Conservation (phyloP, 2,797 vertebrate genomes). For the Coreius guichenoti region DNA sequence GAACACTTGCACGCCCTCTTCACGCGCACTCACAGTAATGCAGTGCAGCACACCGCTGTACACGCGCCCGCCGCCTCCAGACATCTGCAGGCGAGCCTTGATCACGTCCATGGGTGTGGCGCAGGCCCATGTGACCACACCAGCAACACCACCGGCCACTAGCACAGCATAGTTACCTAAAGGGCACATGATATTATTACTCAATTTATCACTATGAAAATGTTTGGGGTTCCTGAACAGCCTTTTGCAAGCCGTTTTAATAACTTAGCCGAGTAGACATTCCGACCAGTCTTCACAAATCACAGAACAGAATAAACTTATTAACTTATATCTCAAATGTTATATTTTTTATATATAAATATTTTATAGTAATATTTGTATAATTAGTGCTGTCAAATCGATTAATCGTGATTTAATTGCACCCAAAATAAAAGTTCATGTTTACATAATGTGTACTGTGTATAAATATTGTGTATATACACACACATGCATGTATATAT, state of each 20-base stretch:
- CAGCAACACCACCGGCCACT: slow-evolving; percentile 82
- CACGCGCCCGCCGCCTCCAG: slow-evolving; percentile 70
- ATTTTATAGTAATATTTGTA: not conserved
- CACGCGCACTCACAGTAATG: slow-evolving; percentile 74
- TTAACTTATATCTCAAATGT: not conserved
- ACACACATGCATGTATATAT: no score
- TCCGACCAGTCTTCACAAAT: not conserved
- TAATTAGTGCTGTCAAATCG: no score
- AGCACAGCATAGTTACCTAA: slow-evolving; percentile 72
- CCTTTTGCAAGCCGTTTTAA: not conserved
- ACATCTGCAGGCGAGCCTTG: slow-evolving; percentile 88
- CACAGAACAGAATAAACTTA: not conserved
- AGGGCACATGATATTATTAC: slow-evolving; percentile 4
- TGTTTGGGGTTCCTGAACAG: not conserved
- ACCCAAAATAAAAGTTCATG: no score
- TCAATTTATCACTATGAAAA: not conserved
- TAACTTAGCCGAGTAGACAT: not conserved
- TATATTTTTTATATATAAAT: not conserved
- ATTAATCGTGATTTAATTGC: no score
- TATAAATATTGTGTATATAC: no score
- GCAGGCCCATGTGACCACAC: slow-evolving; percentile 80
- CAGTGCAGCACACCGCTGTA: slow-evolving; percentile 83
- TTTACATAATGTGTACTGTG: no score
- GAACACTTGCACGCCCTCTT: slow-evolving; percentile 82
- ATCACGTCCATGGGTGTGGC: slow-evolving; percentile 88